These are phyloP conservation scores for Caenorhabditis inopinata DNA, from an alignment of 1,140 invertebrate species.

Conservation along the genomic window DNA sequence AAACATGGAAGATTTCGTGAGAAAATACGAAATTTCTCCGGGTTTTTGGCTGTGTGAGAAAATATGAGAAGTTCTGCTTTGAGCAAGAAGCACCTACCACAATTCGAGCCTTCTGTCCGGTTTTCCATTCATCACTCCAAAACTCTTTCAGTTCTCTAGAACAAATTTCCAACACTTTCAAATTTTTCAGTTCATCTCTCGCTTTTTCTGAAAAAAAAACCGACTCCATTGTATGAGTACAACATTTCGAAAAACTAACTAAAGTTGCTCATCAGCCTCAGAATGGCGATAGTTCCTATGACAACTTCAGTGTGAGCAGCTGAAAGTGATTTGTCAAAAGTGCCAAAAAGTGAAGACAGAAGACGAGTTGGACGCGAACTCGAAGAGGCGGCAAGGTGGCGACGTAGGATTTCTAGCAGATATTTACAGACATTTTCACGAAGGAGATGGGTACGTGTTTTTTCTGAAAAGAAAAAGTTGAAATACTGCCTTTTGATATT, in stretches of 20 bases:
- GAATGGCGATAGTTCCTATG: constrained; percentile 23
- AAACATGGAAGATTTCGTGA: no score
- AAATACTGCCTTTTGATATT: background rate
- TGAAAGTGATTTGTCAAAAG: constrained; percentile 9
- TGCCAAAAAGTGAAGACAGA: background rate
- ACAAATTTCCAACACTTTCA: constrained; percentile 1
- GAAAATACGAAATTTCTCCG: no score
- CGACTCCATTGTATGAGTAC: background rate
- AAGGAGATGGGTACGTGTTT: background rate
- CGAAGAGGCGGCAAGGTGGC: background rate
- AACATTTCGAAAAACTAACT: background rate
- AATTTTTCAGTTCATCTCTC: background rate
- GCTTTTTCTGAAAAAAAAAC: constrained; percentile 34
- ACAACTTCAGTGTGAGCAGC: constrained; percentile 13
- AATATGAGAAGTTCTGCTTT: background rate
- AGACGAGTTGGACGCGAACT: constrained; percentile 10
- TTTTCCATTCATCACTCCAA: constrained; percentile 30
- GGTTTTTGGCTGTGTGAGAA: no score
- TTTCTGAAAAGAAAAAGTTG: background rate
- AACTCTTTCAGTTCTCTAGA: background rate
- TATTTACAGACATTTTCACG: constrained; percentile 22
- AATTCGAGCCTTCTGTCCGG: background rate
- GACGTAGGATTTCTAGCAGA: background rate
- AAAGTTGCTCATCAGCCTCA: constrained; percentile 27
- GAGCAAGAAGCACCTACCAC: background rate